Base-by-base conservation (phyloP, 2,113 vertebrate species). In the Peromyscus polionotus region DNA sequence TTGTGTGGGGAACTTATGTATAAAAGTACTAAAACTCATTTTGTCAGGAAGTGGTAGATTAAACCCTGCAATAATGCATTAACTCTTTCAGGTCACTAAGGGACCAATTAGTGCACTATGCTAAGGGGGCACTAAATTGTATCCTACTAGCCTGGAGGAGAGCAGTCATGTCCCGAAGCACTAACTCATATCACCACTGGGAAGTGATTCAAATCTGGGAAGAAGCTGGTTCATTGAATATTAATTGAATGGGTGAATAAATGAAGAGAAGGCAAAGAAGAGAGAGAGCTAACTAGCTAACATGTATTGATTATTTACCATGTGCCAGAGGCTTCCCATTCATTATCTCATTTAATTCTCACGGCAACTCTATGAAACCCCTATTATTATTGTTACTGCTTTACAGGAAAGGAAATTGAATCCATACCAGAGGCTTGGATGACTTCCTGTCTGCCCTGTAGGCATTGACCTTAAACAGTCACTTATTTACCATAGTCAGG, bases 1-100 rank as follows among this genome's bases (percentile, higher is more conserved):
- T 84, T 42, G 26, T 84, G 4, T 84, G 68, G 33, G 68, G 20
- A 95, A 93, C 16, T 95, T 91, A 91, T 91, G 72, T 88, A 67
- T 79, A 96, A 96, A 97, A 90, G 91, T 67, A 67, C 48, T 89
- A 96, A 95, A 88, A 22, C 59, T 96, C 14, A 79, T 96, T 96
- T 98, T 97, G 76, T 98, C 83, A 95, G 81, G 77, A 97, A 96
- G 91, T 95, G 12, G 73, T 85, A 96, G 93, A 97, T 97, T 98
- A 96, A 97, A 97, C 31, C 59, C 39, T 94, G 93, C 88, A 80
- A 90, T 95, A 95, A 39, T 39, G 45, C 77, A 85, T 97, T 98
- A 97, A 98, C 96, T 98, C 96, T 97, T 98, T 98, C 96, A 95
- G 91, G 94, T 86, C 95, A 97, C 97, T 97, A 48, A 97, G 98